Evolutionary conservation across 64 coral and sea anemone genomes (phyloP), one percentile per base, ranked within the genome.

Genomic region (Actinia tenebrosa): DNA sequence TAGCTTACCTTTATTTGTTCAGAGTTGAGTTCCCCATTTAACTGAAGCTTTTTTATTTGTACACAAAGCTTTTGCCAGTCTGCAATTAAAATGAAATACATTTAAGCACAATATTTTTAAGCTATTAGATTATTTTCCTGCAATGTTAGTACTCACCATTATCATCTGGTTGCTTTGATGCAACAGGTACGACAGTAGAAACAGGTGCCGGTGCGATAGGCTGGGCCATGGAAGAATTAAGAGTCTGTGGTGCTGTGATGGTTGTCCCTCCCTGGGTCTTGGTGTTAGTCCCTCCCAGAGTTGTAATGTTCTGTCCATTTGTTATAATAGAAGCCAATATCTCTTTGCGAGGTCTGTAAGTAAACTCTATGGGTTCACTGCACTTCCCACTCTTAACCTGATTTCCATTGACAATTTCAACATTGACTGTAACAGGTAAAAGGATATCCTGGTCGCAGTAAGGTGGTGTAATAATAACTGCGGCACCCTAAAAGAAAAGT

Each of bases 281-380:
- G 25, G 86, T 84, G 79, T 80, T 44, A 77, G 87, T n/a, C 66
- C 87, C 91, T 66, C 91, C 91, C 86, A 84, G 53, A 52, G 44
- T 78, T 80, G 71, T 92, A 59, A 64, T 82, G 69, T 84, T 69
- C 86, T 89, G 91, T 88, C 86, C 86, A 89, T 78, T 88, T 69
- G 91, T 84, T 59, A 77, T 60, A 53, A 92, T 50, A 45, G 86
- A 66, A 75, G 19, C 61, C 86, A 84, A 3, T 78, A 14, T 84
- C 45, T 80, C 80, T 84, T 84, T 45, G 14, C 52, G 56, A 58
- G 94, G 94, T 86, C 87, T 92, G 86, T 96, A 96, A 84, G 91
- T 96, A 80, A 96, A 96, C 77, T 96, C 94, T 90, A 93, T 93
- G 82, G 94, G 88, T 44, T 96, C 94, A 88, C 94, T 96, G 72